phyloP scores from a whole-genome alignment of 2,797 vertebrate genomes.

The Kryptopterus vitreolus region DNA sequence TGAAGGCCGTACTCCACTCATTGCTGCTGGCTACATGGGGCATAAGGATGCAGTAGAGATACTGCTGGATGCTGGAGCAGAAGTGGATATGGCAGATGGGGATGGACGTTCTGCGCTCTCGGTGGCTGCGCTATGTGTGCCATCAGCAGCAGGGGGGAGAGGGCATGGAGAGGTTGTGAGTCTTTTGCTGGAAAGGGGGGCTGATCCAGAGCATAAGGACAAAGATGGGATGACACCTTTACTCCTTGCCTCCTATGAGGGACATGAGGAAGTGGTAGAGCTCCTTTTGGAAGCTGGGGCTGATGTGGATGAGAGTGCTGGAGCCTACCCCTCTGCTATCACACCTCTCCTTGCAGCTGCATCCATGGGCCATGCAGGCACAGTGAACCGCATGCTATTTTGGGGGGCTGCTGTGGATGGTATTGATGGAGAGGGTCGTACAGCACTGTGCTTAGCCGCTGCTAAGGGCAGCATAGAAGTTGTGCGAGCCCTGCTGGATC shows the following conservation, averaged over 20 bases:
- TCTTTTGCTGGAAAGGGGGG: conserved; percentile 76
- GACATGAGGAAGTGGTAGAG: conserved; percentile 77
- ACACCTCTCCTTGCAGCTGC: conserved; percentile 79
- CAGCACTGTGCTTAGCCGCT: conserved; percentile 77
- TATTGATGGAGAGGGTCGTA: conserved; percentile 78
- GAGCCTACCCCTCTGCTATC: conserved; percentile 61
- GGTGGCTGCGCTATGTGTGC: conserved; percentile 77
- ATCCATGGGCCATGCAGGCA: conserved; percentile 76
- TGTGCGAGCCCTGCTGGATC: conserved; percentile 74
- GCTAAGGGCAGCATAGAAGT: conserved; percentile 74
- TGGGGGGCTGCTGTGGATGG: conserved; percentile 81
- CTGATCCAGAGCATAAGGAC: conserved; percentile 74
- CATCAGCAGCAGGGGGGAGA: conserved; percentile 67
- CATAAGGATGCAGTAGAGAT: conserved; percentile 74
- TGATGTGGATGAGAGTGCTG: conserved; percentile 74
- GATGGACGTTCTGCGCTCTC: conserved; percentile 79
- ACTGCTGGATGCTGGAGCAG: conserved; percentile 71
- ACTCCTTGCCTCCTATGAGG: conserved; percentile 80
- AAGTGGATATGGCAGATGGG: conserved; percentile 70
- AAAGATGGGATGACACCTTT: conserved; percentile 79
- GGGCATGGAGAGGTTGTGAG: conserved; percentile 73
- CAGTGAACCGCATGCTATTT: conserved; percentile 74
- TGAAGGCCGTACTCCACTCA: conserved; percentile 79
- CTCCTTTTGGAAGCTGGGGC: conserved; percentile 81
- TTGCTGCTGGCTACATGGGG: conserved; percentile 84